Evolutionary conservation across 2,888 invertebrate species (phyloP), one percentile per base, ranked within the genome.

Genomic region (Amphiduros pacificus): DNA sequence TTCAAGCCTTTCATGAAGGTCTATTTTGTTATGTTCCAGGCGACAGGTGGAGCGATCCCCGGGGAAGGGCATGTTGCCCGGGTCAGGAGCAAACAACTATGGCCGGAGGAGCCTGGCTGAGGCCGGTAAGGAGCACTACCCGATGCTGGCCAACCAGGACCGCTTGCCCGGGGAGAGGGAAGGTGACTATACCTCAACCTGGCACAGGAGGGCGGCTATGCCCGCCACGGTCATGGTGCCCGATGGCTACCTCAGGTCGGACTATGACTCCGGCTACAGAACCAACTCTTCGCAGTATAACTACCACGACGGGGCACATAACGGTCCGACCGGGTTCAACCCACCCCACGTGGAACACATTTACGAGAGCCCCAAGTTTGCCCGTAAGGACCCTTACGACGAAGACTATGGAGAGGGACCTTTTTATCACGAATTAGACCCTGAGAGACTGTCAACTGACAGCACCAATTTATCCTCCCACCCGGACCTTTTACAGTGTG

Each of bases 341-440:
- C 48, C 55, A 53, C 44, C 57, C 58, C 50, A 58, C 29, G 61
- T 59, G 3, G 63, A 63, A 9, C 63, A 63, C 55, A 63, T 63
- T 20, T 63, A 63, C 36, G 63, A 63, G 27, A 63, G 63, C 40
- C 63, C 63, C 20, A 63, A 63, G 50, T 63, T 63, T 40, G 51
- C 54, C 26, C 59, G 60, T 44, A 55, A 40, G 41, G 40, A n/a
- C 9, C 20, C 32, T 11, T 51, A 51, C 26, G 51, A 51, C 27
- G 55, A 55, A 28, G n/a, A n/a, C n/a, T 55, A 55, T 41, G 40
- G 55, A 1, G 55, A 55, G n/a, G 55, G 55, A 9, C 55, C 55
- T 14, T 55, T 55, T 41, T 55, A 55, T 28, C 55, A 55, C n/a
- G 55, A 55, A 41, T 41, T 55, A 28, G 55, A 55, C 27, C 55